Conservation (phyloP, 2,797 vertebrate species). For the Pipistrellus pygmaeus region DNA sequence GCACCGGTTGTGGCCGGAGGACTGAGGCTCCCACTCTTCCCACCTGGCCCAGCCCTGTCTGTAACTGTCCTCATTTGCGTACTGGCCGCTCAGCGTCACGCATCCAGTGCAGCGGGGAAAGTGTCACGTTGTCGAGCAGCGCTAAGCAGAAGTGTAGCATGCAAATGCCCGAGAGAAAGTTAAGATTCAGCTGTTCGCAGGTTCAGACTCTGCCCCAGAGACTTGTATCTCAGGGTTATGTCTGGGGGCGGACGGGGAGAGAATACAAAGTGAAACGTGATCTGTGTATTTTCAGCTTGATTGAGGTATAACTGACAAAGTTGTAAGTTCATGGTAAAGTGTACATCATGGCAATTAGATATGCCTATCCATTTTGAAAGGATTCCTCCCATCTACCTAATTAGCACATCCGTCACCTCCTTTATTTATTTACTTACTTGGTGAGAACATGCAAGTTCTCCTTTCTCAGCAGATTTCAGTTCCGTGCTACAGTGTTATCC, state of each 20-base stretch:
- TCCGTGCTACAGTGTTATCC: not conserved
- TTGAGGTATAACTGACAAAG: not conserved
- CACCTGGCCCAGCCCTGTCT: not conserved
- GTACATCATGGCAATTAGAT: not conserved
- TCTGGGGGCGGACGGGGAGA: not conserved
- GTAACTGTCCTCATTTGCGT: constrained; percentile 31
- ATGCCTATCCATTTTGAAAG: not conserved
- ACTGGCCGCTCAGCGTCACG: not conserved
- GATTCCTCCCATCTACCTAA: not conserved
- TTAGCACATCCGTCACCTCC: not conserved
- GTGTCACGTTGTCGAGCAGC: not conserved
- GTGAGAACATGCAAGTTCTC: not conserved
- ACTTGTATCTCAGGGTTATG: not conserved
- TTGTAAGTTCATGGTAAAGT: not conserved
- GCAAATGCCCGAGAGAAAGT: not conserved
- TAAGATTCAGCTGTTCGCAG: not conserved
- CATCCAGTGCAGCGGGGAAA: not conserved
- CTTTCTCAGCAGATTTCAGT: not conserved
- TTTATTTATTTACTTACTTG: not conserved
- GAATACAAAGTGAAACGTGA: not conserved
- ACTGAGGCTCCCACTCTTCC: not conserved
- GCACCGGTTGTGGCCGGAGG: not conserved
- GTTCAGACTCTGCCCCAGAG: not conserved
- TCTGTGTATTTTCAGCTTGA: not conserved
- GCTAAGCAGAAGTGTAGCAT: not conserved